Evolutionary conservation across 2,113 vertebrate genomes (phyloP).

Genomic region (Etia nguti): DNA sequence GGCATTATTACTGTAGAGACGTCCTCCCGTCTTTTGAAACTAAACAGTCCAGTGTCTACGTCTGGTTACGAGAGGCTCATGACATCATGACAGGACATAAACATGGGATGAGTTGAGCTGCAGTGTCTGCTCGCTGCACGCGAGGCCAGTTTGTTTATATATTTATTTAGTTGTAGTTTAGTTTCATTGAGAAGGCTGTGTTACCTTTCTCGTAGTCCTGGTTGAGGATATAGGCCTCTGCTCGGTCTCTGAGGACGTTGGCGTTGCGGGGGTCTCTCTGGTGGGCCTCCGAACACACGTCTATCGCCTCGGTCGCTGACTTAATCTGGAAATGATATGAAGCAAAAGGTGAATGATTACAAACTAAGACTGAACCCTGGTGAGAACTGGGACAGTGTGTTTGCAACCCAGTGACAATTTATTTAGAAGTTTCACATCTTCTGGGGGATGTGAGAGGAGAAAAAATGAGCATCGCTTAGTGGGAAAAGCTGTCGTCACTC

Average conservation of each 20-base stretch:
- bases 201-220: slow-evolving; percentile 82
- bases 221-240: slow-evolving; percentile 78
- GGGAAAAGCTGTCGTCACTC: not conserved
- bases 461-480: not conserved
- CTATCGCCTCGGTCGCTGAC: slow-evolving; percentile 64
- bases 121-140: too few species aligned
- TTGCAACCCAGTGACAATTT: not conserved
- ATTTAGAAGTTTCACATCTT: not conserved
- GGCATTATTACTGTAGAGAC: not conserved
- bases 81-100: not conserved
- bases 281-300: slow-evolving; percentile 78
- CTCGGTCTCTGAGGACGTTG: slow-evolving; percentile 75
- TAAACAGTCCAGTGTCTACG: too few species aligned
- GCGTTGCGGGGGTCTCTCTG: slow-evolving; percentile 77
- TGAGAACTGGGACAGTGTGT: not conserved
- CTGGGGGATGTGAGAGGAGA: not conserved
- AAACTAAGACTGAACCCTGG: not conserved
- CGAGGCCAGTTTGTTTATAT: too few species aligned
- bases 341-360: not conserved
- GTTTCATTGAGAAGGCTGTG: not conserved
- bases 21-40: too few species aligned
- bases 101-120: not conserved
- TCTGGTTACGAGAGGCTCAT: not conserved
- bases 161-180: not conserved
- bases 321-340: slow-evolving; percentile 48